These are phyloP conservation scores for Colletes gigas DNA, from an alignment of 1,140 invertebrate species.

Conservation along the genomic window DNA sequence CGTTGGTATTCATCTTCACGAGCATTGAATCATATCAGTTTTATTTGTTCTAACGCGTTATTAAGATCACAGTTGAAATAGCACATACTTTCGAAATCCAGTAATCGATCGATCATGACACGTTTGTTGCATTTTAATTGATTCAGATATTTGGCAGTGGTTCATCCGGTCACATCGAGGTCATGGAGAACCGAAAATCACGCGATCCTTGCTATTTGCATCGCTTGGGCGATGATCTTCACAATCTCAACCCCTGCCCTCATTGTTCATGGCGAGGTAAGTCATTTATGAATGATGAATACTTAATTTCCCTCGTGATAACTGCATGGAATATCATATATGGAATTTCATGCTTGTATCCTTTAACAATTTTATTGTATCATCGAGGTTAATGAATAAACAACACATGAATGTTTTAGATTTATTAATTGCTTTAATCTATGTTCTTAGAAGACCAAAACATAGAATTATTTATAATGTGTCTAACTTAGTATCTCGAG, in stretches of 20 bases:
- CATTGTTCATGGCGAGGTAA: conserved; percentile 89
- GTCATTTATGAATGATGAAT: conserved; percentile 44
- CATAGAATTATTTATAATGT: too few relatives aligned
- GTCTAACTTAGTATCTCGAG: too few relatives aligned
- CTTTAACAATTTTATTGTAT: too few relatives aligned
- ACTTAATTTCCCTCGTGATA: neutral
- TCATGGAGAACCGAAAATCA: conserved; percentile 93
- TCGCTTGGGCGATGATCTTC: conserved; percentile 91
- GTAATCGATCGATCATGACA: neutral
- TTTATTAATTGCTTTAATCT: too few relatives aligned
- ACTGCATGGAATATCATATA: too few relatives aligned
- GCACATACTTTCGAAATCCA: neutral
- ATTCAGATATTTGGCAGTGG: conserved; percentile 92
- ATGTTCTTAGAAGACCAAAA: too few relatives aligned
- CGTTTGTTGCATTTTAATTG: neutral
- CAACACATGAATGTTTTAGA: too few relatives aligned
- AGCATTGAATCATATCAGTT: too few relatives aligned
- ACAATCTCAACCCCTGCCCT: conserved; percentile 89
- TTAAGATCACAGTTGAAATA: neutral
- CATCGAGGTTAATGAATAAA: too few relatives aligned
- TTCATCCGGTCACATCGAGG: conserved; percentile 95
- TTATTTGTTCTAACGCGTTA: too few relatives aligned
- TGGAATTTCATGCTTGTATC: too few relatives aligned
- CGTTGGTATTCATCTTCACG: neutral
- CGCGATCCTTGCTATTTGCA: conserved; percentile 88